Evolutionary conservation across 2,888 invertebrate genomes (phyloP).

Genomic region (Sipunculus nudus): DNA sequence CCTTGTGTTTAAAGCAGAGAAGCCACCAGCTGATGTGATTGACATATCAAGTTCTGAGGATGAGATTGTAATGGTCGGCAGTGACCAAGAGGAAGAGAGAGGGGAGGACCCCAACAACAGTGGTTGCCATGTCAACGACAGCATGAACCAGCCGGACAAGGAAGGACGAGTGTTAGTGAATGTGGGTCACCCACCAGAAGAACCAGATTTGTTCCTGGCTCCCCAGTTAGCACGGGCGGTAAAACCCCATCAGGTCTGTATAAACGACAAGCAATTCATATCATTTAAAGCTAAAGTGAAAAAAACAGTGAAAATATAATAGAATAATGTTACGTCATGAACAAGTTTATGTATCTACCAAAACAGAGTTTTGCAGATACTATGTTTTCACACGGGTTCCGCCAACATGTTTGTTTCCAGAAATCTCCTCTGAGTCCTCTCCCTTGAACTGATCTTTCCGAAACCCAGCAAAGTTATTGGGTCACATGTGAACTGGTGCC

Average conservation of each 20-base stretch:
- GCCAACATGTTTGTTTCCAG: no score
- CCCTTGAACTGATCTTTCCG: no score
- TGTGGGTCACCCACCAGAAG: constrained; percentile 89
- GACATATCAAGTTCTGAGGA: constrained; percentile 71
- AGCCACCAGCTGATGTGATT: constrained; percentile 44
- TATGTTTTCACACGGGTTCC: no score
- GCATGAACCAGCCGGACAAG: constrained; percentile 89
- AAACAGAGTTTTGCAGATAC: no score
- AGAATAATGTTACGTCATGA: no score
- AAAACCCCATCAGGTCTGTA: constrained; percentile 89
- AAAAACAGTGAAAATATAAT: no score
- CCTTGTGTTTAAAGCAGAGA: no score
- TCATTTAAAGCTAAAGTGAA: background rate
- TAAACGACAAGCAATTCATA: background rate
- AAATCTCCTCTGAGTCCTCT: no score
- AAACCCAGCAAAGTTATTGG: no score
- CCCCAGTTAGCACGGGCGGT: constrained; percentile 88
- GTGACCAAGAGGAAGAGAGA: constrained; percentile 79
- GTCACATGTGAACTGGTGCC: no score
- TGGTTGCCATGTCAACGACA: constrained; percentile 88
- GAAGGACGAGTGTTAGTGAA: constrained; percentile 92
- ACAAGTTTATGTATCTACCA: no score
- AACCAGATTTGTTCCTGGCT: constrained; percentile 90
- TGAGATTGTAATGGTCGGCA: constrained; percentile 83
- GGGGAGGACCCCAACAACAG: constrained; percentile 91